Percentiles rank a stretch among this genome's conserved stretches.
Evolutionary conservation across 2,113 vertebrate species (phyloP).

Genomic region (Aldabrachelys gigantea): DNA sequence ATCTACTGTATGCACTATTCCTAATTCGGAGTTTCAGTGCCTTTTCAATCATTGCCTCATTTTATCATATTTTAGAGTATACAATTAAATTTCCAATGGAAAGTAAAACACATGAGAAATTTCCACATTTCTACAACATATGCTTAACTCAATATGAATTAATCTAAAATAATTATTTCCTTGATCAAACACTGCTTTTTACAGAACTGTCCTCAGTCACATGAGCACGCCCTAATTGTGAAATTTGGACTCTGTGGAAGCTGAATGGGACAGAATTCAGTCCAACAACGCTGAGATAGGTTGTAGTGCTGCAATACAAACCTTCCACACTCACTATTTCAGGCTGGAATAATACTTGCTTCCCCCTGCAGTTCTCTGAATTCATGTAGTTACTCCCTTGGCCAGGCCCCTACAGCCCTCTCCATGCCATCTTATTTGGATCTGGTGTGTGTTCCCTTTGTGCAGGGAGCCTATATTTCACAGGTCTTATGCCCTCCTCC

Average conservation of each 20-base stretch:
- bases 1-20: not conserved
- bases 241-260: not conserved
- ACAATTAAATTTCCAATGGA: not conserved
- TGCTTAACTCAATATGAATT: not conserved
- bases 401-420: not conserved
- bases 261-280: not conserved
- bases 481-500: not conserved
- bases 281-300: not conserved
- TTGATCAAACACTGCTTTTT: rapidly evolving
- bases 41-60: not conserved
- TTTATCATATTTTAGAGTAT: not conserved
- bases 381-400: not conserved
- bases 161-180: not conserved
- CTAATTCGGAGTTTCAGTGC: not conserved
- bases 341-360: not conserved
- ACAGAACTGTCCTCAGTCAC: not conserved
- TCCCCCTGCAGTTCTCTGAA: not conserved
- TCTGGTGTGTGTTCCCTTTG: not conserved
- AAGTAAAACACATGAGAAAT: not conserved
- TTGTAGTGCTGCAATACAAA: not conserved
- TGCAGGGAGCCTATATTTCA: not conserved
- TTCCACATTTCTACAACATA: not conserved
- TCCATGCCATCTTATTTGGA: not conserved
- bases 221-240: not conserved
- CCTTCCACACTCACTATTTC: not conserved